phyloP scores from a whole-genome alignment of 2,797 vertebrate species.

The Coccyzus lansbergi region DNA sequence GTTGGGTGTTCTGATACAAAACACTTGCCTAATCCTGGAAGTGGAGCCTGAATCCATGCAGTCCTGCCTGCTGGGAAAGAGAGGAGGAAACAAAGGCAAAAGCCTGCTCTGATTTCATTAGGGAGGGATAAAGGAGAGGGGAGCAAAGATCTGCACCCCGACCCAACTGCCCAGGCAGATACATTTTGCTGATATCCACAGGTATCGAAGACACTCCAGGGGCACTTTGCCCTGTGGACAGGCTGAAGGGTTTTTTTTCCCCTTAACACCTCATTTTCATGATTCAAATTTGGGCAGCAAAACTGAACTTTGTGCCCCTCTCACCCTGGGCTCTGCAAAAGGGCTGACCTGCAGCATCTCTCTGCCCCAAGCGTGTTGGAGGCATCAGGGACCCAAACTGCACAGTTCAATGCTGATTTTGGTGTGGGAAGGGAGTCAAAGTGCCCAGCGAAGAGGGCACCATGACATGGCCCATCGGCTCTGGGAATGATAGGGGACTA shows the following conservation, averaged over 20 bases:
- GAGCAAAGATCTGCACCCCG: rapidly evolving
- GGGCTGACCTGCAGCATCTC: rapidly evolving
- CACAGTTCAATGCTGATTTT: not conserved
- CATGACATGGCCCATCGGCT: rapidly evolving
- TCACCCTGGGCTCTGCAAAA: not conserved
- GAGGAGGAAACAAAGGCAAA: not conserved
- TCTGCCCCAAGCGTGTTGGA: rapidly evolving
- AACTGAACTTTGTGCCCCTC: too few species aligned
- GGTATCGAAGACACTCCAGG: not conserved
- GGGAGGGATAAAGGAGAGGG: not conserved
- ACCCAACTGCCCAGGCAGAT: too few species aligned
- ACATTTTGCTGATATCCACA: not conserved
- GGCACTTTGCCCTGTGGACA: not conserved
- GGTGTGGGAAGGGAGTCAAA: rapidly evolving
- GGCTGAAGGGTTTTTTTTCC: not conserved
- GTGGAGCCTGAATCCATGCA: not conserved
- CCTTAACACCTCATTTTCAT: rapidly evolving
- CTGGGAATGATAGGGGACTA: rapidly evolving
- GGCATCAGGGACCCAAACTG: not conserved
- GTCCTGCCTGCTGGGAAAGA: not conserved
- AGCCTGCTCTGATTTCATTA: not conserved
- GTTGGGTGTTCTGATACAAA: not conserved
- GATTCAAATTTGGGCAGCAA: not conserved
- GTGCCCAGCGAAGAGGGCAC: not conserved
- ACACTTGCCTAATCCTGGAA: not conserved